Conservation (phyloP, 2,113 vertebrate species). For the Meriones unguiculatus region DNA sequence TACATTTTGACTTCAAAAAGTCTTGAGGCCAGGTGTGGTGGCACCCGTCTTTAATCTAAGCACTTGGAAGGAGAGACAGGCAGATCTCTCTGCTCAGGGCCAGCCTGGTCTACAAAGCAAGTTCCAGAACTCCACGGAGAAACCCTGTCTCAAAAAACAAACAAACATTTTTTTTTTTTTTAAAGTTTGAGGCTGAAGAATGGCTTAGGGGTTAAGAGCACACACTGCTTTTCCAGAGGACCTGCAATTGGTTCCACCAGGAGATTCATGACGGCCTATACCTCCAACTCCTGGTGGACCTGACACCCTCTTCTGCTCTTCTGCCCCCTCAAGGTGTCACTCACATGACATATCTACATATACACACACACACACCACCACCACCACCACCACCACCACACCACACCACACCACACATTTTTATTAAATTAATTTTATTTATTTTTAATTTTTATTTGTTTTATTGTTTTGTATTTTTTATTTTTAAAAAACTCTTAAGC, state of each 20-base stretch:
- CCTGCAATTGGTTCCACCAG: too few species aligned
- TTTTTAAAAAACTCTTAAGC: background rate
- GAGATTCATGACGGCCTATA: background rate
- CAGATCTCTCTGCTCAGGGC: background rate
- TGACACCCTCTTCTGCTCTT: background rate
- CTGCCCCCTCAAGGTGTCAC: background rate
- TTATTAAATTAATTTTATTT: background rate
- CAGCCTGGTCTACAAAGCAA: background rate
- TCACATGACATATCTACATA: background rate
- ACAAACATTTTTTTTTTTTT: background rate
- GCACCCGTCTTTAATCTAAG: background rate
- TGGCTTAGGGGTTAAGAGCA: background rate
- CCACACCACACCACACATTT: background rate
- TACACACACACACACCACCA: background rate
- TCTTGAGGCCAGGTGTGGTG: background rate
- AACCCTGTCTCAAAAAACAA: background rate
- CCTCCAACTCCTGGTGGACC: background rate
- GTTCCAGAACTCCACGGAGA: background rate
- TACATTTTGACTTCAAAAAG: background rate
- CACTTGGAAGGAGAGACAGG: background rate
- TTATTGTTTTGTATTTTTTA: background rate
- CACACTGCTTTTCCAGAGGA: background rate
- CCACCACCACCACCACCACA: background rate
- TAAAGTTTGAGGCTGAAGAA: background rate
- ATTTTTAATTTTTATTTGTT: background rate